phyloP scores from a whole-genome alignment of 2,113 vertebrate species.

The Corynorhinus townsendii region DNA sequence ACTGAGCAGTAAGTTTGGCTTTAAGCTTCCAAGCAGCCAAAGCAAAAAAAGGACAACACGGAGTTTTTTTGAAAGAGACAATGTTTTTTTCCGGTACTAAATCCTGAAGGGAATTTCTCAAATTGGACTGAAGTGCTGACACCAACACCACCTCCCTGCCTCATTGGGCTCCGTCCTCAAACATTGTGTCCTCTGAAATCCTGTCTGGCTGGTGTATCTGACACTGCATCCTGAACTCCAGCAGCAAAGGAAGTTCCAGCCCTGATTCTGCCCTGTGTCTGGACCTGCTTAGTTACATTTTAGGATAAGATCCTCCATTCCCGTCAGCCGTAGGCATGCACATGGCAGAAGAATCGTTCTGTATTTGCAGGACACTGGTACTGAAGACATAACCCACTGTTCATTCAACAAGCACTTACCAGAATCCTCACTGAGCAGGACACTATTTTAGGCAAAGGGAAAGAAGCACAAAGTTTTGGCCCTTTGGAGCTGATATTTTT shows the following conservation, averaged over 20 bases:
- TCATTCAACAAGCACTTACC: not conserved
- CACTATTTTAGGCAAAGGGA: not conserved
- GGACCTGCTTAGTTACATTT: not conserved
- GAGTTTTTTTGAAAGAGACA: not conserved
- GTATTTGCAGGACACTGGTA: not conserved
- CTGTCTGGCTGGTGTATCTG: fast-evolving
- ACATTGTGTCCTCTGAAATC: not conserved
- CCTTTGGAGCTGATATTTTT: not conserved
- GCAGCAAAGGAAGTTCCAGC: fast-evolving
- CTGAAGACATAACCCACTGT: not conserved
- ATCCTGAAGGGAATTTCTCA: not conserved
- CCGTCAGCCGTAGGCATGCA: not conserved
- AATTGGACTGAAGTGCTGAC: not conserved
- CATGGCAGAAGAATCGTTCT: not conserved
- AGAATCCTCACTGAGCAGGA: not conserved
- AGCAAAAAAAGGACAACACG: not conserved
- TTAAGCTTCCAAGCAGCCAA: not conserved
- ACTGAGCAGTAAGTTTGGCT: not conserved
- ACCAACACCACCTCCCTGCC: not conserved
- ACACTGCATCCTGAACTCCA: too few species aligned
- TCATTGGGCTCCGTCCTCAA: not conserved
- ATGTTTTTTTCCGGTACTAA: not conserved
- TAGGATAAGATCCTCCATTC: not conserved
- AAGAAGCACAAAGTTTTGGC: not conserved
- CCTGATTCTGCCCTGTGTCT: not conserved